These are phyloP conservation scores for Tragelaphus buxtoni DNA, from an alignment of 2,113 vertebrate species.

Conservation along the genomic window DNA sequence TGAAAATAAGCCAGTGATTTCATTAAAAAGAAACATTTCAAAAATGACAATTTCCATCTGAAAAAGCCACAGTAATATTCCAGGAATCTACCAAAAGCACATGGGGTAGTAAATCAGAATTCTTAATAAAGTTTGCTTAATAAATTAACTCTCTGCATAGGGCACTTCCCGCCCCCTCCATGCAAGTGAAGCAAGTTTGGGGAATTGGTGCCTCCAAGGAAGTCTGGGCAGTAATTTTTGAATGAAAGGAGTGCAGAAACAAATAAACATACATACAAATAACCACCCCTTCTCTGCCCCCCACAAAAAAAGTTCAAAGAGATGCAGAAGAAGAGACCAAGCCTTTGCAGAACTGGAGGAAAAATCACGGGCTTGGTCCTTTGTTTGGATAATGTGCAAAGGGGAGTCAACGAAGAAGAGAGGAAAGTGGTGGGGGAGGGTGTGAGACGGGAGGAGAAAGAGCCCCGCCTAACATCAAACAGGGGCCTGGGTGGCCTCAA, in stretches of 20 bases:
- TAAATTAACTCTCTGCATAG: slow-evolving; percentile 68
- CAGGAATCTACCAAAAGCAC: slow-evolving; percentile 68
- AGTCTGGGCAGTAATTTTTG: neutral
- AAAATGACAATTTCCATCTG: slow-evolving; percentile 70
- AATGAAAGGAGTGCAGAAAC: neutral
- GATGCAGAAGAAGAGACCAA: neutral
- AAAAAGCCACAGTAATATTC: slow-evolving; percentile 57
- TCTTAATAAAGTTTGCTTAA: slow-evolving; percentile 75
- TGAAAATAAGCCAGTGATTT: slow-evolving; percentile 60
- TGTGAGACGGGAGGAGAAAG: too few relatives aligned
- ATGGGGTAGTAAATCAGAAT: slow-evolving; percentile 71
- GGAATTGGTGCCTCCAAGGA: neutral
- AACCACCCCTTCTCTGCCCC: neutral
- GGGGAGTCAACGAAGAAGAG: neutral
- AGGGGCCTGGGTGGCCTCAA: too few relatives aligned
- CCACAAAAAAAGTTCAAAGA: neutral
- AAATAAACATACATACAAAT: neutral
- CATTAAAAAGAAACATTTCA: slow-evolving; percentile 72
- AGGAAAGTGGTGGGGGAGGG: rapidly evolving
- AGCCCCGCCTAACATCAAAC: neutral
- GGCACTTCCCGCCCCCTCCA: neutral
- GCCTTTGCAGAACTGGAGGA: neutral
- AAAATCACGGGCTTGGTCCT: neutral
- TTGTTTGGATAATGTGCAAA: neutral
- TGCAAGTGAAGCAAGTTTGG: neutral